Evolutionary conservation across 2,113 vertebrate species (phyloP).

Genomic region (Apteryx mantelli): DNA sequence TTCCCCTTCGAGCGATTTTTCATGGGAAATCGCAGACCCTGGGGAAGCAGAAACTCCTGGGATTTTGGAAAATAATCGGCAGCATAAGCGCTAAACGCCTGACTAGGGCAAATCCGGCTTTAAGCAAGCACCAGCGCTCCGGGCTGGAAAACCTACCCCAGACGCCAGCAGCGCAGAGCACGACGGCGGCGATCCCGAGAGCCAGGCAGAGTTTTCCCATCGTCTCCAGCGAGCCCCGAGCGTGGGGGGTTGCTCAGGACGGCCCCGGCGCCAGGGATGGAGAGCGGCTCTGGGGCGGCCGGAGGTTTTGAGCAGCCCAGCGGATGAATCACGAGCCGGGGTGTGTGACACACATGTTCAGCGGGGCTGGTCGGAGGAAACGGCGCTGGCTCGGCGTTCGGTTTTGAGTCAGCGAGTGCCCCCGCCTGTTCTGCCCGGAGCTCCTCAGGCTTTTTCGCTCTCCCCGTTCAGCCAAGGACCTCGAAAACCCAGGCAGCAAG

Average conservation of each 20-base stretch:
- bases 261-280: background rate
- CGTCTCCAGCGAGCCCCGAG: background rate
- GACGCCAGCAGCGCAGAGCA: background rate
- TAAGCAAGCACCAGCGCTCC: background rate
- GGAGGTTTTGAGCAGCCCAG: background rate
- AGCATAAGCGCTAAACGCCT: background rate
- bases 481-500: background rate
- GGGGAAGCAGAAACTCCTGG: background rate
- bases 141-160: constrained; percentile 28
- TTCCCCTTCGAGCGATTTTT: background rate
- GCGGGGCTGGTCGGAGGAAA: constrained; percentile 21
- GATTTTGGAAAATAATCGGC: background rate
- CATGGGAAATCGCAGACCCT: background rate
- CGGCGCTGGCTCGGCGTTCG: background rate
- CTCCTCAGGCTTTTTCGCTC: background rate
- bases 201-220: background rate
- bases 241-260: background rate
- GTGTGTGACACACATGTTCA: background rate
- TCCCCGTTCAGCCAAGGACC: background rate
- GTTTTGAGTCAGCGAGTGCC: background rate
- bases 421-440: background rate
- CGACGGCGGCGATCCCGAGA: background rate
- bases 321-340: constrained; percentile 43
- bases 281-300: background rate
- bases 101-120: background rate